A percentile compares a stretch with the other conserved stretches of the same genome.
phyloP scores from a whole-genome alignment of 2,113 vertebrate species.

The Callopanchax toddi region DNA sequence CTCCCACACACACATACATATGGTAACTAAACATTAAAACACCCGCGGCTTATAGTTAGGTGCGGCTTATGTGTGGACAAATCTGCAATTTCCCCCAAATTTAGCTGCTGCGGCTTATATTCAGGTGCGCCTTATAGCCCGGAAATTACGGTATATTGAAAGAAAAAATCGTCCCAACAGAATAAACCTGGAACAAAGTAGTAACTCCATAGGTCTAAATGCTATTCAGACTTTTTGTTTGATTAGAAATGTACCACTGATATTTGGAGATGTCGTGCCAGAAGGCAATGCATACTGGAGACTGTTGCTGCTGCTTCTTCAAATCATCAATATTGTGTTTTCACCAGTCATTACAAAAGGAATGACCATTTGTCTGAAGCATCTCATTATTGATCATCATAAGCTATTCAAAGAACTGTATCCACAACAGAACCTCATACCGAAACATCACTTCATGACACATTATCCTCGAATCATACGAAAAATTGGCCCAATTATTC shows the following conservation, averaged over 20 bases:
- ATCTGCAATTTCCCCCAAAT: no score
- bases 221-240: not conserved
- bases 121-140: no score
- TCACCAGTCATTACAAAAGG: not conserved
- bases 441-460: not conserved
- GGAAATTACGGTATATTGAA: constrained; percentile 1
- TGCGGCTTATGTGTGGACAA: no score
- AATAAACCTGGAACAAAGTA: not conserved
- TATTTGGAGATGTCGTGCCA: not conserved
- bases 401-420: not conserved
- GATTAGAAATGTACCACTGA: not conserved
- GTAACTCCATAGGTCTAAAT: not conserved
- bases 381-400: not conserved
- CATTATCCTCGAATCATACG: not conserved
- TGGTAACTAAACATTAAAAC: no score
- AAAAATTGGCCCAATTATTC: not conserved
- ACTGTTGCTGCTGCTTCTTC: not conserved
- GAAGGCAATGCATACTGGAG: not conserved
- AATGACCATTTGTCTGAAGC: not conserved
- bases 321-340: not conserved
- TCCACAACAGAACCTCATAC: not conserved
- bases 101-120: no score
- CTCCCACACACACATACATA: no score
- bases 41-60: no score
- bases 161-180: not conserved